Base-by-base conservation (phyloP, 1,140 invertebrate species). In the Elymnias hypermnestra region DNA sequence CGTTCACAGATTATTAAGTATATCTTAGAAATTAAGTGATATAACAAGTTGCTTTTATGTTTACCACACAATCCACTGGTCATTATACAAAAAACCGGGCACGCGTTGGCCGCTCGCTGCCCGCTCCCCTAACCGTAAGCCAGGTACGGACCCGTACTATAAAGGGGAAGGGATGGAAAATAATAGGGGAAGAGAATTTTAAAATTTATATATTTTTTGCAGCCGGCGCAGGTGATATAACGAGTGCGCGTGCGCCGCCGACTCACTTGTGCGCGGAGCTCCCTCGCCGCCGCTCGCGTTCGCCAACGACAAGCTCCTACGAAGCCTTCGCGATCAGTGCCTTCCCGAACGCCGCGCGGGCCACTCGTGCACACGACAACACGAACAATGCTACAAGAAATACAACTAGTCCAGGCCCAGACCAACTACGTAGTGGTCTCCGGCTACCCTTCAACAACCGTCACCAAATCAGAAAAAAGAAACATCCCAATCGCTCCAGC, bases 381-480 rank as follows among this genome's bases (percentile, higher is more conserved):
- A 71, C 63, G 67, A 63, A 82, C 70, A 69, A 87, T 87, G 86
- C 68, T 87, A 49, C 84, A 87, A 78, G 86, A 87, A 65, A 76
- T 87, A 61, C 86, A 87, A 75, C 73, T 87, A 55, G 72, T 79
- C 59, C 79, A 84, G 70, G 86, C 79, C 49, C 86, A 87, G 68
- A 75, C 78, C 41, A 89, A 89, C 64, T 89, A 88, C 75, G 88
- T 89, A 28, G 89, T 89, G 38, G 87, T 89, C 48, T 83, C 84
- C 8, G 78, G 82, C 40, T 82, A 85, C 48, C 73, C 84, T 12
- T 69, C 75, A 1, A 67, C 65, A 41, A 74, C 75, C n/a, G 55
- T 78, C 35, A 57, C 72, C n/a, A 72, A 83, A 28, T 52, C 66
- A 31, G 83, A 88, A 31, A 88, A 87, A 53, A 67, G 84, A 35